phyloP scores from a whole-genome alignment of 2,113 vertebrate species.

The Syngnathus typhle region DNA sequence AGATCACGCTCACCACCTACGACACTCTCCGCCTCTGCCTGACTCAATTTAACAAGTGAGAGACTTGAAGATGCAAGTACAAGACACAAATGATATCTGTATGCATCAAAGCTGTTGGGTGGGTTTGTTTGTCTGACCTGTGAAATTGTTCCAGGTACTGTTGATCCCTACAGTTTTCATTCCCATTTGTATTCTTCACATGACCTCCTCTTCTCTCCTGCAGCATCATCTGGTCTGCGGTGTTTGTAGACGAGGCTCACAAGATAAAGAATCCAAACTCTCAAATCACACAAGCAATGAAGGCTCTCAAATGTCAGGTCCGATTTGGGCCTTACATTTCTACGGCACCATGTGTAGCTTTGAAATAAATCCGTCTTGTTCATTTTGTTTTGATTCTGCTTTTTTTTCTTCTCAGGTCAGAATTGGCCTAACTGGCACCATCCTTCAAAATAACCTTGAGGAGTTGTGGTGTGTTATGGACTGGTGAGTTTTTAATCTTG shows the following conservation, averaged over 20 bases:
- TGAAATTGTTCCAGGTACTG: neutral
- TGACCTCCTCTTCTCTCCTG: neutral
- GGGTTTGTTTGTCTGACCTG: neutral
- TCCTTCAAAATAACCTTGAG: conserved; percentile 94
- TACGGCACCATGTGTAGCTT: neutral
- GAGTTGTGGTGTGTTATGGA: conserved; percentile 98
- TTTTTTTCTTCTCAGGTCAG: conserved; percentile 66
- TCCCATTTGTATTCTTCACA: neutral
- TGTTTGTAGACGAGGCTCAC: conserved; percentile 92
- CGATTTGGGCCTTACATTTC: conserved; percentile 41
- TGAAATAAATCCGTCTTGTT: neutral
- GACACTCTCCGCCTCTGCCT: conserved; percentile 84
- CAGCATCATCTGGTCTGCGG: conserved; percentile 87
- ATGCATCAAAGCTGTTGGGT: neutral
- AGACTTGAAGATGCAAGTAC: neutral
- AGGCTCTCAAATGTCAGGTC: conserved; percentile 79
- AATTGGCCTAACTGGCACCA: conserved; percentile 92
- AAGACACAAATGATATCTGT: neutral
- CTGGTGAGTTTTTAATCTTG: conserved; percentile 70
- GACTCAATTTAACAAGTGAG: conserved; percentile 87
- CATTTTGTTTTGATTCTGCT: neutral
- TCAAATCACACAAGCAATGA: conserved; percentile 88
- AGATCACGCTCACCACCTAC: conserved; percentile 89
- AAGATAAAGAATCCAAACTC: conserved; percentile 93
- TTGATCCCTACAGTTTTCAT: neutral